Conservation (phyloP, 2,888 invertebrate genomes). For the Thumatha senex region DNA sequence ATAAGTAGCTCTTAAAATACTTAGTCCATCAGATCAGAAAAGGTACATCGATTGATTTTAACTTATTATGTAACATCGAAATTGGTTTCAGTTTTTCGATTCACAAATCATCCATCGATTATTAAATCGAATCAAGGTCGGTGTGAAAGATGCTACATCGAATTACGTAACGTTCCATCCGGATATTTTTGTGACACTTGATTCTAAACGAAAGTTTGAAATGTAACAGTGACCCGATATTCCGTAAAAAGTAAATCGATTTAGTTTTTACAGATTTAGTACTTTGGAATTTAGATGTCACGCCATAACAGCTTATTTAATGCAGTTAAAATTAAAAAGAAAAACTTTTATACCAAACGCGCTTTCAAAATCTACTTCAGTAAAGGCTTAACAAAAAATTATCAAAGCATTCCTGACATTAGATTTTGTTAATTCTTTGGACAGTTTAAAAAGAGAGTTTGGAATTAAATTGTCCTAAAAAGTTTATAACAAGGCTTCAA, state of each 20-base stretch:
- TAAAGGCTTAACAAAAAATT: conserved; percentile 23
- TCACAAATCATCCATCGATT: conserved; percentile 6
- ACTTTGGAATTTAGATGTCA: conserved; percentile 2
- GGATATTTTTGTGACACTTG: conserved; percentile 1
- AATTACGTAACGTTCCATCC: conserved; percentile 7
- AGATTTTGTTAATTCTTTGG: conserved; percentile 25
- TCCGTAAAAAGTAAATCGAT: conserved; percentile 4
- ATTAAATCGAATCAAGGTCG: conserved; percentile 20
- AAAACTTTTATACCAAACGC: background rate
- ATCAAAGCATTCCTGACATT: conserved; percentile 25
- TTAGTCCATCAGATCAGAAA: conserved; percentile 9
- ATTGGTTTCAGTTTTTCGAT: conserved; percentile 14
- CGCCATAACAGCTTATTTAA: conserved; percentile 2
- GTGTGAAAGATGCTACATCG: conserved; percentile 11
- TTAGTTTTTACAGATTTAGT: background rate
- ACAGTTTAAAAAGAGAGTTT: conserved; percentile 36
- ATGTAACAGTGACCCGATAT: background rate
- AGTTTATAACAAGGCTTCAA: conserved; percentile 43
- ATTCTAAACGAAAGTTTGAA: background rate
- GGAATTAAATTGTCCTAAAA: conserved; percentile 34
- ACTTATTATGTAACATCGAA: conserved; percentile 11
- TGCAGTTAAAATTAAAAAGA: background rate
- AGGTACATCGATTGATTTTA: conserved; percentile 7
- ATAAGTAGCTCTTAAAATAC: background rate
- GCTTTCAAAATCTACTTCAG: conserved; percentile 8